A percentile compares a stretch with the other conserved stretches of the same genome.
Evolutionary conservation across 2,113 vertebrate genomes (phyloP).

Genomic region (Lepisosteus oculatus): DNA sequence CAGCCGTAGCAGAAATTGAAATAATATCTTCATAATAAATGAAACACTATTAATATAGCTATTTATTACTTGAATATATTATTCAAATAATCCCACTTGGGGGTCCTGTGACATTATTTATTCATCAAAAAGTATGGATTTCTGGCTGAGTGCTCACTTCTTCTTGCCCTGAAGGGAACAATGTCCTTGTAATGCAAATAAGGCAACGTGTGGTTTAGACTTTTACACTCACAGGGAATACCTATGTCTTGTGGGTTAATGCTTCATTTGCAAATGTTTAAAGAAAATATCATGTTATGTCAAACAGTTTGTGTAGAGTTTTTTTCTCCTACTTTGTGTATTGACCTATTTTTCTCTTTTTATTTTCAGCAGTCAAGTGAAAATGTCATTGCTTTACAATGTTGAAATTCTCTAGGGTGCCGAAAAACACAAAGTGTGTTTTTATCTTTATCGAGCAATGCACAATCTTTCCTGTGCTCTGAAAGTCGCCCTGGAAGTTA

Average conservation of each 20-base stretch:
- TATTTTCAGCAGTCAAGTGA: constrained; percentile 7
- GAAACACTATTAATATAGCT: constrained; percentile 30
- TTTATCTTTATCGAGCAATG: background rate
- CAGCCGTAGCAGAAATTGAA: background rate
- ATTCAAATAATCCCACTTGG: constrained; percentile 38
- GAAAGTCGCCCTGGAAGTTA: background rate
- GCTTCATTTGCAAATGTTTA: constrained; percentile 21
- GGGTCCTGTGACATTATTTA: constrained; percentile 44
- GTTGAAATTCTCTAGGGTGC: background rate
- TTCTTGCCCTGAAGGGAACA: constrained; percentile 39
- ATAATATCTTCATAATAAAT: constrained; percentile 44
- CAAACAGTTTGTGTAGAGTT: constrained; percentile 18
- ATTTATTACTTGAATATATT: constrained; percentile 50
- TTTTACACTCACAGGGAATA: constrained; percentile 13
- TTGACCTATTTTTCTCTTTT: constrained; percentile 12
- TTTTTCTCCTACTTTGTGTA: constrained; percentile 2
- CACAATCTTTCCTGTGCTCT: background rate
- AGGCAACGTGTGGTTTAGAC: constrained; percentile 17
- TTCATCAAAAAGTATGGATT: constrained; percentile 53
- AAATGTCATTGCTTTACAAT: constrained; percentile 9
- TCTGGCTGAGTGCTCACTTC: constrained; percentile 38
- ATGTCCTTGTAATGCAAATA: constrained; percentile 46
- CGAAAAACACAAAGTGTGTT: background rate
- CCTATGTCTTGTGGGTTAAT: constrained; percentile 28
- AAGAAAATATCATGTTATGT: constrained; percentile 13